Base-by-base conservation (phyloP, 2,113 vertebrate genomes). In the Phaetusa simplex region DNA sequence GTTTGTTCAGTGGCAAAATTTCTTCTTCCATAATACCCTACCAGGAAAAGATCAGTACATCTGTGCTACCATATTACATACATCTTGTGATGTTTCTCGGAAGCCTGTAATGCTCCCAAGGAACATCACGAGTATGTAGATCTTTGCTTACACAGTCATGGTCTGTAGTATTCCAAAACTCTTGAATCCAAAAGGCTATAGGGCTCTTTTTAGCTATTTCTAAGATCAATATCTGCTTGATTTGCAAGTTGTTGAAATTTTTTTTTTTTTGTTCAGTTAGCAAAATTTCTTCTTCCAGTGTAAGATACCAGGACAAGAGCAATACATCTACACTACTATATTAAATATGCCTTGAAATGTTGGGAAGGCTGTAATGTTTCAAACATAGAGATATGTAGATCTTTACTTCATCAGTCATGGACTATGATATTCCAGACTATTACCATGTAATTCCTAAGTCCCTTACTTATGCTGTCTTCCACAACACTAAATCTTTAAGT, bases 381-480 rank as follows among this genome's bases (percentile, higher is more conserved):
- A 30, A 42, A 62, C 0, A 0, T 2, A n/a, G 21, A 55, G 8
- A 36, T 27, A 43, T 0, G 0, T 0, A 78, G 11, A 77, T n/a
- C 62, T 61, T 47, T 11, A 27, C 16, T 85, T 38, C 42, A 62
- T 29, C n/a, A 38, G 29, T 50, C 36, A 43, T 5, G 3, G 14
- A 15, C 42, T 47, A 6, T 5, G 14, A 76, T 40, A 79, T 18
- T 72, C 14, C 53, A 85, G 43, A 59, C 12, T 17, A 32, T 26
- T 18, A n/a, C 4, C 10, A 52, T 8, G 22, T 14, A 93, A 81
- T 58, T 53, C 5, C 1, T 14, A 70, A 50, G 0, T 24, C 23
- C 43, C 34, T 82, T 38, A 52, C 45, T 56, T 58, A 40, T 0
- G 20, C 22, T 45, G 47, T 58, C 65, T 86, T 76, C 32, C 45